Percentiles rank a stretch among this genome's conserved stretches.
Evolutionary conservation across 92 coral and sea anemone genomes (phyloP).

Genomic region (Porites rus): DNA sequence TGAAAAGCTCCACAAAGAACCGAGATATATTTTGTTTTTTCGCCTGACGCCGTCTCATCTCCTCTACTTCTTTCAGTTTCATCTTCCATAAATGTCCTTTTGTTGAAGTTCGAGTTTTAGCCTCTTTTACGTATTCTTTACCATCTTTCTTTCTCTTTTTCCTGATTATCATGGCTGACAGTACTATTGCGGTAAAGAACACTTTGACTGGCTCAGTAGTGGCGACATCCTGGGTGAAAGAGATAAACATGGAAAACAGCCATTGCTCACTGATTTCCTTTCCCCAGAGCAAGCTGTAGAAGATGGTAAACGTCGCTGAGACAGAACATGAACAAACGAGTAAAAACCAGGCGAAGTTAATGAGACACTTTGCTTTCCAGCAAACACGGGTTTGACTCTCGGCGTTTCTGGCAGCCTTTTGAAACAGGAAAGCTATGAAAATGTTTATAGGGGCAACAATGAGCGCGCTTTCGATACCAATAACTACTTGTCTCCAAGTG

Average conservation of each 20-base stretch:
- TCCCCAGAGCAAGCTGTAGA: conserved; percentile 88
- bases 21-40: conserved; percentile 21
- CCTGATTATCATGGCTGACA: conserved; percentile 59
- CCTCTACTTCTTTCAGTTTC: conserved; percentile 22
- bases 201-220: conserved; percentile 85
- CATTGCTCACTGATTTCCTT: conserved; percentile 78
- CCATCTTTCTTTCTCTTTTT: neutral
- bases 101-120: neutral
- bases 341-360: conserved; percentile 76
- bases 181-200: conserved; percentile 72
- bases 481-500: conserved; percentile 63
- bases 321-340: conserved; percentile 64
- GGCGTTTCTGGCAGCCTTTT: conserved; percentile 13
- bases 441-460: conserved; percentile 61
- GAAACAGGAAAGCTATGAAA: conserved; percentile 56
- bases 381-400: neutral
- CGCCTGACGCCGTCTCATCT: conserved; percentile 34
- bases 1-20: conserved; percentile 39
- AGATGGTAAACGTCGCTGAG: conserved; percentile 76
- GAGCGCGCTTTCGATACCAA: conserved; percentile 63
- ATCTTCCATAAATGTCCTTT: conserved; percentile 9
- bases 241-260: conserved; percentile 85
- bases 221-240: conserved; percentile 78
- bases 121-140: neutral
- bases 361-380: conserved; percentile 9